Base-by-base conservation (phyloP, 1,140 invertebrate genomes). In the Ericerus pela region DNA sequence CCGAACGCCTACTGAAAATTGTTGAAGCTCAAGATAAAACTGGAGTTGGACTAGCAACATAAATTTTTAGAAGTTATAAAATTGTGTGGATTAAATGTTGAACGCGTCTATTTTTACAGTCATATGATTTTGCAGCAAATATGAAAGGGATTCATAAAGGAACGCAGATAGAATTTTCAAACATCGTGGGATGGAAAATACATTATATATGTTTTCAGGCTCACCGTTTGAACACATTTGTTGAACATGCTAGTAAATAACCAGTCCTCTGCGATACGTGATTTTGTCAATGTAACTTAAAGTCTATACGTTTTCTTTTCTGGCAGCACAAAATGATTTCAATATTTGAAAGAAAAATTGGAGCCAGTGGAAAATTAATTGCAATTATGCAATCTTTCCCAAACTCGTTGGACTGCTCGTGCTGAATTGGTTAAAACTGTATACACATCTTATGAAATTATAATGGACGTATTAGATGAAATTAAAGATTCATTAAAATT, bases 121-220 rank as follows among this genome's bases (percentile, higher is more conserved):
- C 53, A 2, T 54, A 51, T 20, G 55, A 52, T 56, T 51, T 51
- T 24, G 55, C 55, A 18, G 29, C n/a, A 11, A 55, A n/a, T 20
- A 55, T 55, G 54, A 43, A 36, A 10, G 18, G 55, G 14, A 14
- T 22, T 22, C 28, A 24, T 24, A 28, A 51, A 24, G 55, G 28
- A 3, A 29, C 55, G 24, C 55, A 56, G 27, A 16, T 30, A 22
- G 18, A 24, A 24, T 31, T 51, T 29, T 36, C 27, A 56, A 20
- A 36, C 20, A 14, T 47, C 4, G 29, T 56, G 28, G 55, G 55
- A 33, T 11, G 31, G 30, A 36, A 51, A 24, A 33, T 56, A 24
- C 30, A 28, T 12, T 56, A 26, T 26, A 56, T 31, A n/a, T 43
- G 38, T 24, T 56, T 27, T 27, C 41, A 51, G 18, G 30, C 43